Base-by-base conservation (phyloP, 2,797 vertebrate species). In the Protosalanx chinensis region DNA sequence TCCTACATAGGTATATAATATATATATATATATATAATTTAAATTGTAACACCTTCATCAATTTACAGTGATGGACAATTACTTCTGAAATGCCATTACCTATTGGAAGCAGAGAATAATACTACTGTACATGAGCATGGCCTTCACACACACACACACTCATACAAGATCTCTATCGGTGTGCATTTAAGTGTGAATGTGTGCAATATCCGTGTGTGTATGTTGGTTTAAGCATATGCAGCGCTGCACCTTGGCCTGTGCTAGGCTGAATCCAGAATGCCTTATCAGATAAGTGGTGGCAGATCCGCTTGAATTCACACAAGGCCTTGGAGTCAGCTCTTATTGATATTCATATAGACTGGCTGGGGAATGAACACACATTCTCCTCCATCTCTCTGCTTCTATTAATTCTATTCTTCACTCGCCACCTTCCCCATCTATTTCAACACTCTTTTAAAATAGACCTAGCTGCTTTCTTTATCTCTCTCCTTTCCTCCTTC, bases 261-360 rank as follows among this genome's bases (percentile, higher is more conserved):
- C 69, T 16, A 35, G 27, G 59, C 35, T 67, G 64, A 72, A 67
- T 49, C n/a, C 23, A 51, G 65, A 66, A 71, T 64, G 32, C 53
- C 56, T 68, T 68, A 68, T 73, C 64, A 68, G 58, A 73, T 68
- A 37, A 73, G 58, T 73, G 72, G 72, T 56, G 33, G 64, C 61
- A 63, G 61, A 64, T 3, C 10, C 6, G 16, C 60, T 20, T 27
- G 23, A 12, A 12, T 23, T 27, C 23, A 27, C 23, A 59, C 6
- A 10, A 18, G 56, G 4, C 4, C 56, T 57, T 20, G n/a, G 23
- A n/a, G 23, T 35, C 16, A 46, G 64, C 49, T 67, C n/a, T 67
- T 16, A n/a, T 23, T 3, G 41, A 56, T 30, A 30, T 10, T 53
- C 63, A 64, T 20, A 37, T 20, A 64, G 15, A 56, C 37, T 20